phyloP scores from a whole-genome alignment of 2,797 vertebrate genomes.

The Micrastur ruficollis region DNA sequence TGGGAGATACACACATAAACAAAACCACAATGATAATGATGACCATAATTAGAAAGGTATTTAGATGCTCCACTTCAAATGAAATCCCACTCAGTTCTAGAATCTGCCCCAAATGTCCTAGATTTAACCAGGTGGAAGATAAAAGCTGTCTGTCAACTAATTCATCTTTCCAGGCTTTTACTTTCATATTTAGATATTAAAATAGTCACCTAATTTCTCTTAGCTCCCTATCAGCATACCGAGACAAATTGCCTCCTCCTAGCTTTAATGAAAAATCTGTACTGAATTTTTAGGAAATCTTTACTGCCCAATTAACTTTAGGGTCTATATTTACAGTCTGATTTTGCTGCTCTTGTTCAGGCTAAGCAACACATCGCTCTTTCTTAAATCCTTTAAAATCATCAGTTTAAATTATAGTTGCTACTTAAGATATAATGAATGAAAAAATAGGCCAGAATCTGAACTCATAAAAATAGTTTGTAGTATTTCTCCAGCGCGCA shows the following conservation, averaged over 20 bases:
- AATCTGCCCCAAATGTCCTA: neutral
- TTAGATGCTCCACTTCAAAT: neutral
- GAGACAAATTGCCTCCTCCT: neutral
- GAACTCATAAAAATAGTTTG: neutral
- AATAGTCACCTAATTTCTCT: neutral
- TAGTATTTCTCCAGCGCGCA: neutral
- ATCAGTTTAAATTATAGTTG: neutral
- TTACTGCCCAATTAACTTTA: neutral
- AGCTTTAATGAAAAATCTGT: neutral
- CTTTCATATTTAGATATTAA: neutral
- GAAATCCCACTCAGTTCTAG: neutral
- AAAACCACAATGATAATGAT: accelerated
- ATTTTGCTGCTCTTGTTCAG: neutral
- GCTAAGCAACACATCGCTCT: neutral
- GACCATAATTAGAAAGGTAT: neutral
- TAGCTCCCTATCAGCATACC: neutral
- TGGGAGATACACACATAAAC: neutral
- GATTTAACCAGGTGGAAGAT: neutral
- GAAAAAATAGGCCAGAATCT: neutral
- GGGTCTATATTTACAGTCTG: neutral
- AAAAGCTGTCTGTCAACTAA: neutral
- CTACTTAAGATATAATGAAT: neutral
- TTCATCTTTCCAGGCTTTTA: neutral
- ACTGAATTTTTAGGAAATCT: neutral
- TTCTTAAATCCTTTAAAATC: neutral